Conservation (phyloP, 2,113 vertebrate species). For the Phylloscopus trochiloides region DNA sequence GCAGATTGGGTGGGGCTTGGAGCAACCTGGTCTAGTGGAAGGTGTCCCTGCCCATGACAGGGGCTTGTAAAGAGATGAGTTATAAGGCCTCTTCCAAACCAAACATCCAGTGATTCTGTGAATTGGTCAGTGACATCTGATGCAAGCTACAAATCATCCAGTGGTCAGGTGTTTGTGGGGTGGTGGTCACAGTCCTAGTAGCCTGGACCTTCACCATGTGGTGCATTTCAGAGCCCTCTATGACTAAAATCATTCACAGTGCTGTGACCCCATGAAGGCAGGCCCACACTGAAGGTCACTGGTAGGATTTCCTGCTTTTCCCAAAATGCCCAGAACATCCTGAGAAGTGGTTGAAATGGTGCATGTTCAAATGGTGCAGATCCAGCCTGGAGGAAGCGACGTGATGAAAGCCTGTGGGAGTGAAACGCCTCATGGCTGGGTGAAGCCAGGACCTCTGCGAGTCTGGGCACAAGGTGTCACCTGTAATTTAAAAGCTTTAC, state of each 20-base stretch:
- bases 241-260: neutral
- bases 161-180: neutral
- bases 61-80: neutral
- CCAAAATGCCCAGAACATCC: neutral
- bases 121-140: neutral
- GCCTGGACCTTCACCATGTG: neutral
- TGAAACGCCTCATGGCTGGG: neutral
- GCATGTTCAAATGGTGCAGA: neutral
- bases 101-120: neutral
- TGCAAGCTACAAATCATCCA: neutral
- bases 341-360: accelerated
- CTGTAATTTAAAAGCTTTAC: conserved; percentile 11
- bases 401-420: neutral
- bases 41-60: neutral
- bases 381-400: neutral
- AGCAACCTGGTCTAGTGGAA: neutral
- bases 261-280: neutral
- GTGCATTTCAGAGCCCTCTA: neutral
- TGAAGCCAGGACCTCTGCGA: neutral
- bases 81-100: neutral
- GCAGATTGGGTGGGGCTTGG: neutral
- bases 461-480: neutral
- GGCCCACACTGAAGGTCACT: accelerated
- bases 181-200: neutral
- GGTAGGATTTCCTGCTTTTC: neutral